Percentiles rank a stretch among this genome's conserved stretches.
phyloP scores from a whole-genome alignment of 2,888 invertebrate species.

The Lissonota sp. region DNA sequence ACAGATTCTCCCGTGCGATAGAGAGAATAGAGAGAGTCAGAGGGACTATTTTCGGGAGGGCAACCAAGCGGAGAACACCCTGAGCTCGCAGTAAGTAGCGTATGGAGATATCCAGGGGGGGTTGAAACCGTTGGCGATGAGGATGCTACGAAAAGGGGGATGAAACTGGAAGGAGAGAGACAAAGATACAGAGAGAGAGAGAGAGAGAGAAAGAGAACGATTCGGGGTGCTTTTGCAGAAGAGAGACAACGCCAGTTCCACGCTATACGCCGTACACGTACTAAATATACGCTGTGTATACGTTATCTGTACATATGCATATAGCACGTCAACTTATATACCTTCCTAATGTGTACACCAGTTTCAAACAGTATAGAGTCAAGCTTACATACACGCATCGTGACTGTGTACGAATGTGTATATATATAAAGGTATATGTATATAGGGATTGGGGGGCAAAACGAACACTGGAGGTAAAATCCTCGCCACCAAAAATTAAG shows the following conservation, averaged over 20 bases:
- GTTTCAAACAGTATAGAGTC: not conserved
- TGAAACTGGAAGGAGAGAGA: conserved; percentile 60
- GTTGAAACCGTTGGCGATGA: conserved; percentile 68
- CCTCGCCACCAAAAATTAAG: too few species aligned
- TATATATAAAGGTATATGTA: too few species aligned
- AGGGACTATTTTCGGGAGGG: conserved; percentile 28
- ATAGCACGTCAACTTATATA: too few species aligned
- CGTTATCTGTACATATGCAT: too few species aligned
- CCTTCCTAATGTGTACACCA: not conserved
- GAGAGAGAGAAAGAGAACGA: conserved; percentile 51
- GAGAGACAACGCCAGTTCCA: conserved; percentile 27
- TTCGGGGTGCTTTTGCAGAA: conserved; percentile 6
- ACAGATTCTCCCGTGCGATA: not conserved
- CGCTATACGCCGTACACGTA: not conserved
- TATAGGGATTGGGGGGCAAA: too few species aligned
- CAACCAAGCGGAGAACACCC: conserved; percentile 78
- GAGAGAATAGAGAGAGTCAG: too few species aligned
- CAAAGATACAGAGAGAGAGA: conserved; percentile 9
- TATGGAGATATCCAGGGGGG: conserved; percentile 79
- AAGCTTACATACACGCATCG: too few species aligned
- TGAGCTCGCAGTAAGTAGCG: conserved; percentile 79
- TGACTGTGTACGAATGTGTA: too few species aligned
- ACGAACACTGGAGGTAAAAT: too few species aligned
- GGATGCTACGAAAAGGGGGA: conserved; percentile 67
- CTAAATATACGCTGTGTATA: too few species aligned